A percentile compares a stretch with the other conserved stretches of the same genome.
Evolutionary conservation across 1,140 invertebrate species (phyloP).

Genomic region (Drosophila kurseongensis): DNA sequence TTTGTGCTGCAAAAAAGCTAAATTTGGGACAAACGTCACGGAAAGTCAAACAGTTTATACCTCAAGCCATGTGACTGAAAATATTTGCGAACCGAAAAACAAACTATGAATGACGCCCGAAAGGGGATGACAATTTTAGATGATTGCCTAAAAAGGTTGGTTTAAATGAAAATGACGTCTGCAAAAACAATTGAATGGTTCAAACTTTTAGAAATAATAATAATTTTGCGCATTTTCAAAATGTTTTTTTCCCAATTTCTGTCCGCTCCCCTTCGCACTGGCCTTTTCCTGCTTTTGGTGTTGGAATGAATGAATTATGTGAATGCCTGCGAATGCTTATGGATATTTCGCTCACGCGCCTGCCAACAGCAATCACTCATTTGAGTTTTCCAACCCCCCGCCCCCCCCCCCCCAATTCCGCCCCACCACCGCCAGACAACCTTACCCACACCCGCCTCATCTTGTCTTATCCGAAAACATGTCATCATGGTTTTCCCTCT

Average conservation of each 20-base stretch:
- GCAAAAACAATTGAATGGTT: background rate
- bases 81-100: slow-evolving; percentile 39
- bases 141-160: slow-evolving; percentile 13
- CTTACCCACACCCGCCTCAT: background rate
- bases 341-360: slow-evolving; percentile 80
- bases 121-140: slow-evolving; percentile 11
- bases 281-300: slow-evolving; percentile 9
- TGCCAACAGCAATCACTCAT: slow-evolving; percentile 75
- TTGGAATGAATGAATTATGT: slow-evolving; percentile 64
- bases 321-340: slow-evolving; percentile 61
- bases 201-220: background rate
- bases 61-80: slow-evolving; percentile 57
- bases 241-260: slow-evolving; percentile 3
- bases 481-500: slow-evolving; percentile 61
- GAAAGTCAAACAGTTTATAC: slow-evolving; percentile 41
- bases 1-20: slow-evolving; percentile 29
- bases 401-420: background rate
- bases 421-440: slow-evolving; percentile 27
- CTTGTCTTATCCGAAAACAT: slow-evolving; percentile 40
- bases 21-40: slow-evolving; percentile 67
- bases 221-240: slow-evolving; percentile 13
- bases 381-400: slow-evolving; percentile 37
- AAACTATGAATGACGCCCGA: slow-evolving; percentile 26
- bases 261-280: background rate
- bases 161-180: background rate